Base-by-base conservation (phyloP, 2,797 vertebrate species). In the Macropodus opercularis region DNA sequence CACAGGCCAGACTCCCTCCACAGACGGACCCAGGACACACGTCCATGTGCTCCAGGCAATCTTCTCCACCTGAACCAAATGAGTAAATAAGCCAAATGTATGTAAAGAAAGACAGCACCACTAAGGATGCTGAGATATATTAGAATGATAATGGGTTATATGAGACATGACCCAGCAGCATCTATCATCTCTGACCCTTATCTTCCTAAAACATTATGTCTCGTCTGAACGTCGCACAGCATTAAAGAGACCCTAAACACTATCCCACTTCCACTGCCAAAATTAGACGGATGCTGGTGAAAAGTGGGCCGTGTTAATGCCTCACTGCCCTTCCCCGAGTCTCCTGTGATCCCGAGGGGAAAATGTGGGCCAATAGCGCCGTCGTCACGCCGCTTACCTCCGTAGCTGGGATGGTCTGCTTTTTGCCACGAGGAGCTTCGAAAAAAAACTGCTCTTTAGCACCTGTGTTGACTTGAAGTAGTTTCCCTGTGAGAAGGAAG, bases 381-480 rank as follows among this genome's bases (percentile, higher is more conserved):
- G 40, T n/a, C 50, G 62, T 65, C 57, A 62, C 8, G 19, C 34
- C 38, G 71, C 94, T 90, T 91, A 99, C 98, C 95, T 98, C 96
- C 60, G 92, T 81, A 42, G 85, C 89, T 0, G 94, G 95, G 86
- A 99, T 98, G 49, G 79, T 94, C 81, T 98, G 97, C 77, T 91
- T 95, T 85, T 97, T 99, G 47, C 97, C 98, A 48, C 98, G 94
- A 63, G 97, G 97, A 76, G 98, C 97, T 91, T 99, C 98, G 56
- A 98, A 99, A 87, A 98, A 99, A 77, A 98, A 88, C 71, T 98
- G 96, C 74, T 98, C 97, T 90, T 98, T 99, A 88, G 95, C 94
- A 90, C 94, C 93, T 51, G 96, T 99, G 91, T 98, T 99, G 78
- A 98, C 94, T 87, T 99, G 97, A 73, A 99, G 92, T 69, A 99